Conservation (phyloP, 2,797 vertebrate species). For the Alouatta caraya region DNA sequence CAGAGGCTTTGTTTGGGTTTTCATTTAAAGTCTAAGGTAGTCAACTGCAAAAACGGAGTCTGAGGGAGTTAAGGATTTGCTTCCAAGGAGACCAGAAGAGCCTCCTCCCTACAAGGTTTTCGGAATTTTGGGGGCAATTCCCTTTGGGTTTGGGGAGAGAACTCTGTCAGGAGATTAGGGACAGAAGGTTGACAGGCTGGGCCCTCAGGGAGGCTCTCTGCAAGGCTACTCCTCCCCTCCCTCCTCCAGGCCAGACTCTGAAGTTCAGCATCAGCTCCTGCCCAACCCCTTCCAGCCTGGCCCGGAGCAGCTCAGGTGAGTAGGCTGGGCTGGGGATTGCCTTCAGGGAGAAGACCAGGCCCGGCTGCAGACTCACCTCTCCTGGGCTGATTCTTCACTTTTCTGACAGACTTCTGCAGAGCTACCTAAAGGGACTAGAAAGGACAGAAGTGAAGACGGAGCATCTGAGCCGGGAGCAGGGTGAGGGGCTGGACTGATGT, state of each 20-base stretch:
- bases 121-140: neutral
- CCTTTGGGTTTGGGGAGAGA: neutral
- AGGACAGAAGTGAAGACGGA: constrained; percentile 80
- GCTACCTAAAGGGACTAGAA: constrained; percentile 83
- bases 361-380: rapidly evolving
- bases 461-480: constrained; percentile 87
- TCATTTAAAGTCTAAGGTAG: neutral
- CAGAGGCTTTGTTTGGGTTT: neutral
- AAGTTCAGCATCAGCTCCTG: neutral
- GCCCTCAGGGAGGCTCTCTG: neutral
- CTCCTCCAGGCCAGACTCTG: constrained; percentile 30
- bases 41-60: neutral
- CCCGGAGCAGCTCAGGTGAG: constrained; percentile 74
- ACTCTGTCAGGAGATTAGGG: neutral
- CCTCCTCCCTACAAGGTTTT: neutral
- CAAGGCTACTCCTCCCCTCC: neutral
- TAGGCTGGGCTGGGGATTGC: neutral
- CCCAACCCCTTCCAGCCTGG: constrained; percentile 70
- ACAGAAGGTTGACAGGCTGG: neutral
- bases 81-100: neutral
- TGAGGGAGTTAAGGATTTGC: neutral
- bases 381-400: neutral
- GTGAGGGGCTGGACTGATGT: constrained; percentile 40
- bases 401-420: constrained; percentile 85
- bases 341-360: neutral